Base-by-base conservation (phyloP, 2,113 vertebrate genomes). In the Melanocharis versteri region DNA sequence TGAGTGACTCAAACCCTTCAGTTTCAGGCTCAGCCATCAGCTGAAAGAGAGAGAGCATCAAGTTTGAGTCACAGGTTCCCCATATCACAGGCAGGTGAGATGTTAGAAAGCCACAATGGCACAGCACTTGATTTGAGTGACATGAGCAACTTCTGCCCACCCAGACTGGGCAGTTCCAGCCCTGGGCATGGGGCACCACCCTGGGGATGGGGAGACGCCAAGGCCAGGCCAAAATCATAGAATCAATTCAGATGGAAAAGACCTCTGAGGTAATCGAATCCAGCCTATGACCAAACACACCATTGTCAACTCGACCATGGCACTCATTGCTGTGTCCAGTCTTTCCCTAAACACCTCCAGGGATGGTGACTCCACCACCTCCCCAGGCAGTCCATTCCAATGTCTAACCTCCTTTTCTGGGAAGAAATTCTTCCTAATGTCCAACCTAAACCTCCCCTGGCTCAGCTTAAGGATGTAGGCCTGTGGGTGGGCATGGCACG, bases 31-130 rank as follows among this genome's bases (percentile, higher is more conserved):
- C 56, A 78, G 57, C 70, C 2, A 16, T 33, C 70, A 87, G 23
- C 45, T 89, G 73, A 87, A 93, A 54, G 10, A 83, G 57, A 80
- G n/a, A 47, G 39, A 69, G 21, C 42, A 57, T 7, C 0, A 26
- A 16, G 62, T 91, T 76, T 70, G 2, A 61, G 26, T 18, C 16
- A 14, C 65, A 57, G 28, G 53, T 89, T 82, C 40, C 42, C 48
- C 20, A 13, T 13, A 19, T 12, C 1, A 3, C 70, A 47, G 31
- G 8, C 0, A 1, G 31, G 14, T 1, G 2, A 92, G 40, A n/a
- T 31, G 70, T 35, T 24, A 68, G 47, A 82, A 70, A 70, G 35
- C 10, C 11, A 4, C 0, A 0, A 15, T 7, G 31, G 60, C 0
- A 3, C 69, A 70, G 69, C 11, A 8, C 35, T 65, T 7, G 0